Conservation (phyloP, 2,888 invertebrate genomes). For the Sepiola atlantica region DNA sequence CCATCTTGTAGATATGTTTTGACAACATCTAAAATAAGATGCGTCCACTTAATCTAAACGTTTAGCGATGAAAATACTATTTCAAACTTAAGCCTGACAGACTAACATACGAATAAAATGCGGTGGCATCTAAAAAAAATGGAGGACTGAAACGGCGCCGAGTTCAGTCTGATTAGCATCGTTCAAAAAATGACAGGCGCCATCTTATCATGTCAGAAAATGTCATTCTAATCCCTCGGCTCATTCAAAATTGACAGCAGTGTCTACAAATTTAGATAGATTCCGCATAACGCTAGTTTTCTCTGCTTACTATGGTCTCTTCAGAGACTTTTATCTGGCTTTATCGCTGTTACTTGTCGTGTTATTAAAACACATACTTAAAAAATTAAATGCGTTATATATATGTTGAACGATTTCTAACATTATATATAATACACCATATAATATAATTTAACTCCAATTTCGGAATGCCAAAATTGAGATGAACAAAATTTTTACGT, state of each 20-base stretch:
- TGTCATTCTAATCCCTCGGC: neutral
- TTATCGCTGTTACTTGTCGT: neutral
- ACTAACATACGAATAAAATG: no score
- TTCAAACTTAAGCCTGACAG: no score
- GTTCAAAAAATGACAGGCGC: neutral
- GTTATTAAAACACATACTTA: neutral
- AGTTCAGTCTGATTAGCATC: neutral
- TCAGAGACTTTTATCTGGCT: neutral
- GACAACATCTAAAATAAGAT: no score
- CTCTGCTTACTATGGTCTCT: neutral
- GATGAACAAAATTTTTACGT: no score
- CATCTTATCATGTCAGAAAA: neutral
- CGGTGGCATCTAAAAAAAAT: neutral
- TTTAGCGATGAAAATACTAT: no score
- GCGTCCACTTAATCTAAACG: no score
- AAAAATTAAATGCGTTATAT: neutral
- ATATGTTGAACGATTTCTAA: no score
- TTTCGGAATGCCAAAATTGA: no score
- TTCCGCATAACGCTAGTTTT: neutral
- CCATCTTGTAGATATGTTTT: no score
- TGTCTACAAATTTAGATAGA: slow-evolving; percentile 32
- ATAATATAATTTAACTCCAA: no score
- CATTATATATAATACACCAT: no score
- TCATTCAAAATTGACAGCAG: neutral
- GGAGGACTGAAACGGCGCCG: neutral